Evolutionary conservation across 2,888 invertebrate species (phyloP).

Genomic region (Ctena decussata): DNA sequence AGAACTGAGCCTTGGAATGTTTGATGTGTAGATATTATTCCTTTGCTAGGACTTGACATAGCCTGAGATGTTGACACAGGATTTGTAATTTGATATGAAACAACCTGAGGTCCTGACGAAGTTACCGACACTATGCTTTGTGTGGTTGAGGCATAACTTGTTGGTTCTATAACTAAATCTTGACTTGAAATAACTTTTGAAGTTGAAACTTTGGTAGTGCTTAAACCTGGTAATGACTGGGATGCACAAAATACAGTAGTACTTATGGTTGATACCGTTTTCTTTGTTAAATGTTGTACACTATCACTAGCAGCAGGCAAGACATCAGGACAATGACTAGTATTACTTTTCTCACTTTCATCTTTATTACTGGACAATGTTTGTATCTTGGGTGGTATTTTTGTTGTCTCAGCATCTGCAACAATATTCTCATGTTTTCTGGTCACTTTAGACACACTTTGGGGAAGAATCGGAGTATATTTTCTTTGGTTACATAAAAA

Average conservation of each 20-base stretch:
- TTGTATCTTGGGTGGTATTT: background rate
- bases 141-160: no score
- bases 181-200: no score
- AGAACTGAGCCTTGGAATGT: no score
- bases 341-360: background rate
- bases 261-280: no score
- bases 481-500: background rate
- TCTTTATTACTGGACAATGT: background rate
- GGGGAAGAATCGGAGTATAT: background rate
- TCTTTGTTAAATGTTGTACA: background rate
- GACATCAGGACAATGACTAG: background rate
- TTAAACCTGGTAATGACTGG: no score
- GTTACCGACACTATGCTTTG: no score
- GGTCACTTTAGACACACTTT: background rate
- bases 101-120: no score
- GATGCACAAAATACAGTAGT: no score
- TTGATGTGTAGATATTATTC: background rate
- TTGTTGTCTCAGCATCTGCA: background rate
- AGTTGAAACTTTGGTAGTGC: no score
- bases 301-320: background rate
- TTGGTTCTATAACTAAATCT: no score
- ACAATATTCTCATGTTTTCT: background rate
- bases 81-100: no score
- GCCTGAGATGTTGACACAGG: background rate
- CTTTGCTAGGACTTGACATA: background rate